Percentiles rank a stretch among this genome's conserved stretches.
Evolutionary conservation across 2,888 invertebrate genomes (phyloP).

Genomic region (Hydroisotoma schaefferi): DNA sequence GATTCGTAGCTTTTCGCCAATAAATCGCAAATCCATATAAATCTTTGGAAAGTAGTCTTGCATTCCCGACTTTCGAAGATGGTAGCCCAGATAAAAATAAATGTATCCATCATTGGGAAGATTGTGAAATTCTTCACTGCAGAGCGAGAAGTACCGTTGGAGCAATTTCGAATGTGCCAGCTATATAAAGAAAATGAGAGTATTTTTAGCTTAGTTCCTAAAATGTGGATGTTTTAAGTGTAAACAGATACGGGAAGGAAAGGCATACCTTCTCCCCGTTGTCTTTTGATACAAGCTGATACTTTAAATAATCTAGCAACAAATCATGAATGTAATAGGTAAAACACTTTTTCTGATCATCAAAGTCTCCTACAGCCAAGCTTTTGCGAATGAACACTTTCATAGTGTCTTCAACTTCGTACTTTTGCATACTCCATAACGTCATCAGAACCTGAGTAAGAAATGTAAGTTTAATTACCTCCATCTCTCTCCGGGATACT

Average conservation of each 20-base stretch:
- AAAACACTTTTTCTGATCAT: slow-evolving; percentile 60
- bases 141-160: slow-evolving; percentile 58
- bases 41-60: slow-evolving; percentile 58
- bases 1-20: slow-evolving; percentile 66
- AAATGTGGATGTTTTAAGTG: no score
- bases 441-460: slow-evolving; percentile 56
- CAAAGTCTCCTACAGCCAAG: slow-evolving; percentile 63
- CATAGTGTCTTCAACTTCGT: slow-evolving; percentile 63
- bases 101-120: slow-evolving; percentile 70
- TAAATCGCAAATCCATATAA: slow-evolving; percentile 66
- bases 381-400: slow-evolving; percentile 64
- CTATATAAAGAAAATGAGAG: slow-evolving; percentile 43
- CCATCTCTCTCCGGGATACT: no score
- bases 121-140: slow-evolving; percentile 57
- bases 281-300: slow-evolving; percentile 22
- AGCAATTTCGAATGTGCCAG: slow-evolving; percentile 61
- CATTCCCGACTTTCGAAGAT: slow-evolving; percentile 59
- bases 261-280: slow-evolving; percentile 15
- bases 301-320: slow-evolving; percentile 62
- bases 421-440: slow-evolving; percentile 55
- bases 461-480: no score
- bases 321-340: slow-evolving; percentile 70
- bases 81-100: slow-evolving; percentile 68
- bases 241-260: no score
- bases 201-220: no score